Evolutionary conservation across 2,113 vertebrate genomes (phyloP), one percentile per base, ranked within the genome.

Genomic region (Gallinago paraguaiae): DNA sequence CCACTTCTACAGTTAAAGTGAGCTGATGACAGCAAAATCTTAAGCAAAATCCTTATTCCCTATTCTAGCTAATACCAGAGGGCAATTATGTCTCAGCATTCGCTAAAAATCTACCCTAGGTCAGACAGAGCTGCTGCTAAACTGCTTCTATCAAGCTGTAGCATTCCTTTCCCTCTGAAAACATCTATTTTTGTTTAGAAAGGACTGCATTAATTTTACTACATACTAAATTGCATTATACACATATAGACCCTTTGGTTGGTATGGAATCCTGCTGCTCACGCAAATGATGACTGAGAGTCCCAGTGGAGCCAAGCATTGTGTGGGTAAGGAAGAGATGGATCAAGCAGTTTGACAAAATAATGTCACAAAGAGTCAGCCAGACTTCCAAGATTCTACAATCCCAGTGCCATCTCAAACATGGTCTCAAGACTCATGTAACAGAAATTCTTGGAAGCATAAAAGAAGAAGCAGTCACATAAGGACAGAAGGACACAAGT

Each of bases 11-110:
- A 69, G 13, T 56, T 86, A 59, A 79, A 95, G 77, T 82, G 82
- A 67, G 68, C 72, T 86, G 80, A 87, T 78, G 46, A 92, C 31
- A 95, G 70, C 35, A 92, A 91, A 96, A 65, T 12, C 11, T n/a
- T 19, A 53, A 57, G 41, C 7, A 31, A 82, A 57, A 57, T 23
- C 37, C 3, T 64, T 72, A 50, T 75, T 15, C 24, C 25, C 45
- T 63, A 17, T 28, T 57, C 39, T 81, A 54, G 14, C 15, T 94
- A 95, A 78, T 48, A 33, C 3, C 53, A 68, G 22, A 11, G 31
- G 4, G 18, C 45, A 45, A 79, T 80, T 80, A 54, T 25, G 4
- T 67, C 30, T 88, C 71, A 86, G 7, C 22, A 43, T 81, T 93
- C 15, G 3, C 46, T 64, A 71, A 85, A 86, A 74, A 79, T 37